phyloP scores from a whole-genome alignment of 2,888 invertebrate species.

The Tenthredo amoena region DNA sequence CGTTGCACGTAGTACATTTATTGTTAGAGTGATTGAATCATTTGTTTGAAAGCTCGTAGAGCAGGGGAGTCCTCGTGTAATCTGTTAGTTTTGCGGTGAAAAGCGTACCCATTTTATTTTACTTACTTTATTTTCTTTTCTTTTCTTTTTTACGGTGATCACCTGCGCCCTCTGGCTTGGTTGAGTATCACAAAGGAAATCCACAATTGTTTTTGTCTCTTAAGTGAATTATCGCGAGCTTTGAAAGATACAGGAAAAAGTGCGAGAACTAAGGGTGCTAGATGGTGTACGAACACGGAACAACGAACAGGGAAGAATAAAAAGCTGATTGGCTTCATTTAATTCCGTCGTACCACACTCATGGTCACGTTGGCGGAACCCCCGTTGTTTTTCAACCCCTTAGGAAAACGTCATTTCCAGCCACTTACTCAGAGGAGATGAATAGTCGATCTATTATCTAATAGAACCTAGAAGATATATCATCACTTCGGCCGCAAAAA shows the following conservation, averaged over 20 bases:
- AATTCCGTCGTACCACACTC: conserved; percentile 39
- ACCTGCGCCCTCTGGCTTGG: too few relatives aligned
- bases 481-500: not conserved
- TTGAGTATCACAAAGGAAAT: conserved; percentile 30
- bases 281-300: not conserved
- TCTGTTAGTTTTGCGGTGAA: conserved; percentile 12
- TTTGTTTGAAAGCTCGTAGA: not conserved
- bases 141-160: not conserved
- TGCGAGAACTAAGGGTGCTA: not conserved
- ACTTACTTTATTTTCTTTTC: not conserved
- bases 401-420: conserved; percentile 39
- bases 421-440: conserved; percentile 25
- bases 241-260: not conserved
- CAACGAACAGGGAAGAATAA: conserved; percentile 36
- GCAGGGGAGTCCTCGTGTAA: not conserved
- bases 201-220: conserved; percentile 16
- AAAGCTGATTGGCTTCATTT: conserved; percentile 53
- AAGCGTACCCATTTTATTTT: not conserved
- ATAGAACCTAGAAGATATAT: not conserved
- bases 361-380: not conserved
- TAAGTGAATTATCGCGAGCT: conserved; percentile 26
- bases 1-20: too few relatives aligned
- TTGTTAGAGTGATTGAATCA: not conserved
- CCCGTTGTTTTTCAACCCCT: not conserved
- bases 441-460: conserved; percentile 46